A percentile compares a stretch with the other conserved stretches of the same genome.
phyloP scores from a whole-genome alignment of 2,113 vertebrate species.

The Xiphias gladius region DNA sequence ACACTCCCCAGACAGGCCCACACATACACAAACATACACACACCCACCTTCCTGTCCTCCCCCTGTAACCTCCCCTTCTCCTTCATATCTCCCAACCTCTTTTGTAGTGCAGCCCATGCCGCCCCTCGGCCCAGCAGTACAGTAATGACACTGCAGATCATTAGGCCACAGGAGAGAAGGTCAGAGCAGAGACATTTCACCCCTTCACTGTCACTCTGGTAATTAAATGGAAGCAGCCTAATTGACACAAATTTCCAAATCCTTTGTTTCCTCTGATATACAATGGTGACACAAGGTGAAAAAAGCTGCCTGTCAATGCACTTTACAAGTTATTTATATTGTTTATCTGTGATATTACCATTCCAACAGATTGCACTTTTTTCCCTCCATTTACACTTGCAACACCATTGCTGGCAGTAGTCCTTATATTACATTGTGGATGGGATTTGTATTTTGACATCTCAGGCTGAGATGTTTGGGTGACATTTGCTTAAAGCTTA shows the following conservation, averaged over 20 bases:
- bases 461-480: not conserved
- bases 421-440: not conserved
- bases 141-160: constrained; percentile 51
- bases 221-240: constrained; percentile 69
- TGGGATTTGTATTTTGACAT: not conserved
- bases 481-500: not conserved
- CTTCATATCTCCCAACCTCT: constrained; percentile 13
- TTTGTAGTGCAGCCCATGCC: constrained; percentile 8
- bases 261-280: constrained; percentile 16
- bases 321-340: constrained; percentile 32
- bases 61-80: constrained; percentile 39
- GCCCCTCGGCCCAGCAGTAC: constrained; percentile 20
- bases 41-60: constrained; percentile 48
- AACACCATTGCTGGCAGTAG: not conserved
- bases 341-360: not conserved
- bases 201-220: constrained; percentile 55
- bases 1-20: constrained; percentile 55
- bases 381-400: constrained; percentile 6
- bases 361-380: constrained; percentile 24
- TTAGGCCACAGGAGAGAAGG: constrained; percentile 42
- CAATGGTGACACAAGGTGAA: constrained; percentile 27
- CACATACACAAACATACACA: constrained; percentile 52
- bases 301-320: constrained; percentile 30
- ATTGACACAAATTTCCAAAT: constrained; percentile 56
- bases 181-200: constrained; percentile 34